Evolutionary conservation across 1,140 invertebrate species (phyloP).

Genomic region (Eriosoma lanigerum): DNA sequence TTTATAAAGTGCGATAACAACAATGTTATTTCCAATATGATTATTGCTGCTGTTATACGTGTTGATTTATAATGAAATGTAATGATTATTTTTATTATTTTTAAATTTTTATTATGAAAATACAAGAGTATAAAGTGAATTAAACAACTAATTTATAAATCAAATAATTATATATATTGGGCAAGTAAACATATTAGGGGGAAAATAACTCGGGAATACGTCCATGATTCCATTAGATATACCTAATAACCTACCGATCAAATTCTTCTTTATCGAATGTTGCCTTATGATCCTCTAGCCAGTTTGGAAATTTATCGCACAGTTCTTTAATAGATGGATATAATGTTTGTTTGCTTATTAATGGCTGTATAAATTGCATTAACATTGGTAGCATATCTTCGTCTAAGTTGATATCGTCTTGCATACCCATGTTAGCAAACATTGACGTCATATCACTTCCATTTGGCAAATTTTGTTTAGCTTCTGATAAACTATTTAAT

Average conservation of each 20-base stretch:
- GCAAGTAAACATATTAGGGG: too few relatives aligned
- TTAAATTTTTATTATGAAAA: too few relatives aligned
- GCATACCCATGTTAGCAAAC: slow-evolving; percentile 39
- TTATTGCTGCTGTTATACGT: too few relatives aligned
- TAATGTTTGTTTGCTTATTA: slow-evolving; percentile 24
- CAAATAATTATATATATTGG: too few relatives aligned
- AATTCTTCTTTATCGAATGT: slow-evolving; percentile 21
- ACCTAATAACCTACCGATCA: not conserved
- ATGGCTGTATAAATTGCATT: slow-evolving; percentile 41
- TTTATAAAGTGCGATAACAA: too few relatives aligned
- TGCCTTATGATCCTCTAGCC: slow-evolving; percentile 31
- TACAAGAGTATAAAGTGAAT: too few relatives aligned
- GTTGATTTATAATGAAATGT: too few relatives aligned
- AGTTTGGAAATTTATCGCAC: slow-evolving; percentile 40
- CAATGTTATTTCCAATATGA: too few relatives aligned
- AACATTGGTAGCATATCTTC: slow-evolving; percentile 44
- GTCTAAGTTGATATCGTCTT: not conserved
- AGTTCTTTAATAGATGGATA: slow-evolving; percentile 45
- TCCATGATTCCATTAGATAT: too few relatives aligned
- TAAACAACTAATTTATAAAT: too few relatives aligned
- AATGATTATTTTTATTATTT: too few relatives aligned
- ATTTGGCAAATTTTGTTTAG: slow-evolving; percentile 21
- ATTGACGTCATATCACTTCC: slow-evolving; percentile 37
- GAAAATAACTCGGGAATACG: too few relatives aligned
- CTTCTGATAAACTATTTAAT: slow-evolving; percentile 35